A percentile compares a stretch with the other conserved stretches of the same genome.
Conservation (phyloP, 2,888 invertebrate species). For the Boloria selene region DNA sequence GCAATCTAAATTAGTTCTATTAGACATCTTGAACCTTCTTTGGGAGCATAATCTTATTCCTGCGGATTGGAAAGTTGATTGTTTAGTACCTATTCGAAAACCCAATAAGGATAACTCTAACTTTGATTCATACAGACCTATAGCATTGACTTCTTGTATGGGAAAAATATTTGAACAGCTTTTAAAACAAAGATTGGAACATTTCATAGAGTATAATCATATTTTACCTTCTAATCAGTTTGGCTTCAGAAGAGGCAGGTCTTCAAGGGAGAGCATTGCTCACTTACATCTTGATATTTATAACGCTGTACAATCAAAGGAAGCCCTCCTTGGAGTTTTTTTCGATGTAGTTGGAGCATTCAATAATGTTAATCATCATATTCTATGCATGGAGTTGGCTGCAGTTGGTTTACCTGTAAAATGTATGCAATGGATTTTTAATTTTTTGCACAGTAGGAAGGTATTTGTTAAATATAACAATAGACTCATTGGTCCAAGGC, state of each 20-base stretch:
- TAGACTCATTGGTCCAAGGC: conserved; percentile 7
- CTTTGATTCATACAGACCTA: conserved; percentile 33
- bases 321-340: conserved; percentile 15
- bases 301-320: not conserved
- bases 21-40: conserved; percentile 5
- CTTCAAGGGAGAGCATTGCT: conserved; percentile 26
- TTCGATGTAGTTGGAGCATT: conserved; percentile 31
- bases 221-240: conserved; percentile 37
- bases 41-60: conserved; percentile 20
- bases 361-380: conserved; percentile 25
- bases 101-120: conserved; percentile 21
- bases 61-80: conserved; percentile 27
- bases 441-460: conserved; percentile 6
- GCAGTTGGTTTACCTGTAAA: not conserved
- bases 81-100: conserved; percentile 32
- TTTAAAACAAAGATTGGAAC: conserved; percentile 30
- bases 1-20: not conserved
- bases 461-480: conserved; percentile 19
- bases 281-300: conserved; percentile 2
- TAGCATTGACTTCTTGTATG: conserved; percentile 33
- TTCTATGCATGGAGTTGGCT: conserved; percentile 5
- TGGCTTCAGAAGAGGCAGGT: conserved; percentile 30
- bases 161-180: conserved; percentile 36
- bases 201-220: conserved; percentile 29
- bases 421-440: not conserved